Conservation (phyloP, 2,888 invertebrate species). For the Acleris sparsana region DNA sequence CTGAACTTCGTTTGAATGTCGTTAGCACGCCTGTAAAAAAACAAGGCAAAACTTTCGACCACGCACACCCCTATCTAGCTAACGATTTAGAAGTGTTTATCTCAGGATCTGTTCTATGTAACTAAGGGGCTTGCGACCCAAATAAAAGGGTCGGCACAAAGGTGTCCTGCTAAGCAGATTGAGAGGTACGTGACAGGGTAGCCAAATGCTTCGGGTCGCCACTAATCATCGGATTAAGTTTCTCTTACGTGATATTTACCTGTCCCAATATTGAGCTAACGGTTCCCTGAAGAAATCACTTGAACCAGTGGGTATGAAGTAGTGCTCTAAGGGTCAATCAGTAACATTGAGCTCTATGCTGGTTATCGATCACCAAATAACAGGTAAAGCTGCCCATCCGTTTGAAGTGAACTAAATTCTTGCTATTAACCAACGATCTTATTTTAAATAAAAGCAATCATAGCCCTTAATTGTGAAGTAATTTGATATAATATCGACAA, state of each 20-base stretch:
- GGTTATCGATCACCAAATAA: not conserved
- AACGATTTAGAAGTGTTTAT: slow-evolving; percentile 54
- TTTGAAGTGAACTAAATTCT: not conserved
- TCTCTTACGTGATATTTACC: slow-evolving; percentile 53
- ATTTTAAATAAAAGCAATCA: no score
- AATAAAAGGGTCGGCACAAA: slow-evolving; percentile 69
- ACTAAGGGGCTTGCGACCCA: slow-evolving; percentile 65
- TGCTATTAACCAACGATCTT: no score
- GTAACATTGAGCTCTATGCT: not conserved
- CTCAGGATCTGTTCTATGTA: slow-evolving; percentile 69
- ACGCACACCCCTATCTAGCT: slow-evolving; percentile 6
- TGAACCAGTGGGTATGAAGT: slow-evolving; percentile 13
- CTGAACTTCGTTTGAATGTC: not conserved
- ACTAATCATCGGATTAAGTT: slow-evolving; percentile 64
- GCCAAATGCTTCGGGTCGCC: slow-evolving; percentile 52
- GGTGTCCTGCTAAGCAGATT: slow-evolving; percentile 79
- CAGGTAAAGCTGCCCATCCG: not conserved
- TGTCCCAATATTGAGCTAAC: slow-evolving; percentile 41
- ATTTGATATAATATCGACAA: no score
- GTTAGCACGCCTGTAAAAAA: not conserved
- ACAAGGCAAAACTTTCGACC: slow-evolving; percentile 6
- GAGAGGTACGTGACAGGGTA: slow-evolving; percentile 68
- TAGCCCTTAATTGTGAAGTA: no score
- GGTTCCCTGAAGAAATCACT: slow-evolving; percentile 21
- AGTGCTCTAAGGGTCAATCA: slow-evolving; percentile 11